Evolutionary conservation across 2,113 vertebrate species (phyloP), one percentile per base, ranked within the genome.

Genomic region (Scomber japonicus): DNA sequence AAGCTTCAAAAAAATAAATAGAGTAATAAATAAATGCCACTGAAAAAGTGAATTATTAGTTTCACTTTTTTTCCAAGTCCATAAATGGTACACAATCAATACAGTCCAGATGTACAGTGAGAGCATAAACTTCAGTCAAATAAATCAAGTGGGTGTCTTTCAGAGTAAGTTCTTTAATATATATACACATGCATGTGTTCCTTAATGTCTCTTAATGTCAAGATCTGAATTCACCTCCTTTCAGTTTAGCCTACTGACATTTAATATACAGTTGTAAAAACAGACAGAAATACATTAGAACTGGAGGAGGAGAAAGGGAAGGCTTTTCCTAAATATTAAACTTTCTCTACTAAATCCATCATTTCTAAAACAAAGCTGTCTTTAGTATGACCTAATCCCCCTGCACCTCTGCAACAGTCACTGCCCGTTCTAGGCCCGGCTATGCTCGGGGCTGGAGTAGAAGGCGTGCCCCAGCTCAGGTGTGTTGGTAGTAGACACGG

Each of bases 381-480:
- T 84, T 65, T 75, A 49, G 79, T 62, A 85, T 90, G 82, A 92
- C 81, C 87, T 81, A 45, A 75, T 17, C 76, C 68, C 62, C 59
- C 50, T 75, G 40, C 59, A 74, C 66, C 76, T 78, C 61, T 65
- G 30, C 79, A 87, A 27, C 81, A 74, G 76, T 81, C 85, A 70
- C 80, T 9, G 30, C 77, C 82, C 61, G 77, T 73, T 61, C 11
- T 50, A 85, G 84, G 86, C 87, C 87, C 3, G 57, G 64, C 74
- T 56, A 44, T 40, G 93, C 94, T 85, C 24, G 75, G 85, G 91
- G 94, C 90, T 54, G 74, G 66, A 88, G 89, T 88, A 53, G 71
- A 85, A 85, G 87, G 88, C 79, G 72, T 82, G 85, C 90, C 91
- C 92, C 86, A 92, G 91, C 88, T 93, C 91, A 94, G 94, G 94